Percentiles rank a stretch among this genome's conserved stretches.
phyloP scores from a whole-genome alignment of 2,888 invertebrate genomes.

The Meghimatium bilineatum region DNA sequence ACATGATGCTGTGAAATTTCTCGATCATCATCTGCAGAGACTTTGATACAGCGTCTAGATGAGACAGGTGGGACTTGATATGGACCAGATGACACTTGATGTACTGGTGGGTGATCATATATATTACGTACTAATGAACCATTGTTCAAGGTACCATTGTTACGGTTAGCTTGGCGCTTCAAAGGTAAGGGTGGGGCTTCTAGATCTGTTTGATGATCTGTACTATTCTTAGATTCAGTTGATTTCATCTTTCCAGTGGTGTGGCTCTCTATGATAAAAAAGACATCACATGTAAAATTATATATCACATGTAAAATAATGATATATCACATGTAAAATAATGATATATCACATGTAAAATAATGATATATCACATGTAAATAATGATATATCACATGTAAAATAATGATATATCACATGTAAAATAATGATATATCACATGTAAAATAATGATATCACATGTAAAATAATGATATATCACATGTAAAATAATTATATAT shows the following conservation, averaged over 20 bases:
- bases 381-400: neutral
- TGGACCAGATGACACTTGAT: slow-evolving; percentile 23
- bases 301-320: neutral
- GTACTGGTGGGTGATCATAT: slow-evolving; percentile 57
- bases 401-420: no score
- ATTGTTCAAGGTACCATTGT: slow-evolving; percentile 4
- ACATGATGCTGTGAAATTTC: slow-evolving; percentile 24
- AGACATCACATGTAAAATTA: neutral
- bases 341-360: neutral
- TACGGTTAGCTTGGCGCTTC: slow-evolving; percentile 36
- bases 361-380: neutral
- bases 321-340: no score
- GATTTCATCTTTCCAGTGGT: slow-evolving; percentile 55
- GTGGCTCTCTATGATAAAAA: slow-evolving; percentile 56
- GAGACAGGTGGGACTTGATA: slow-evolving; percentile 55
- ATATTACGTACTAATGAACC: slow-evolving; percentile 48
- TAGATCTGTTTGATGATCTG: slow-evolving; percentile 70
- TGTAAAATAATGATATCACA: neutral
- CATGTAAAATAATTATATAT: no score
- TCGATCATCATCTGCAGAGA: neutral
- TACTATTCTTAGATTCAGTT: slow-evolving; percentile 58
- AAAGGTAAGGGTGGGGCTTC: slow-evolving; percentile 68
- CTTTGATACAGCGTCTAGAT: slow-evolving; percentile 24
- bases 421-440: no score
- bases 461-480: neutral